Conservation (phyloP, 2,113 vertebrate genomes). For the Saccopteryx bilineata region DNA sequence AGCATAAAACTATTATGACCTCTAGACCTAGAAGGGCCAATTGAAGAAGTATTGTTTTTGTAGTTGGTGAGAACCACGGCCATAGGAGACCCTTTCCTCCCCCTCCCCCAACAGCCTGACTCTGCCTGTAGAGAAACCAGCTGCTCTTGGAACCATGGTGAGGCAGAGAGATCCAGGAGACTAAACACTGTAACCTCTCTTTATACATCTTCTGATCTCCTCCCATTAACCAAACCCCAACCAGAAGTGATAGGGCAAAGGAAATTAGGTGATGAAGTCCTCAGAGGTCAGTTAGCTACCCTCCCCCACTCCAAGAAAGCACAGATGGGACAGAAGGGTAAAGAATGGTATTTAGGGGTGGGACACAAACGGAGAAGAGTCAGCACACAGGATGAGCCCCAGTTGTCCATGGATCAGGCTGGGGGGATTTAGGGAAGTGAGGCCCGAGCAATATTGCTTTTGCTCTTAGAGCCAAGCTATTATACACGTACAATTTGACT, state of each 20-base stretch:
- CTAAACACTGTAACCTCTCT: not conserved
- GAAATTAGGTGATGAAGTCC: not conserved
- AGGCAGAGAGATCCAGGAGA: not conserved
- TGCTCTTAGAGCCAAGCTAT: not conserved
- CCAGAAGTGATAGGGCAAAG: not conserved
- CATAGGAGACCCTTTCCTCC: not conserved
- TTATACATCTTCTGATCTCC: not conserved
- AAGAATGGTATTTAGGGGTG: not conserved
- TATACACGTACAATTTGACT: not conserved
- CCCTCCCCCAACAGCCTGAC: not conserved
- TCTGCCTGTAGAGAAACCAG: not conserved
- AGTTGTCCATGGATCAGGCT: not conserved
- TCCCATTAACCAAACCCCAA: not conserved
- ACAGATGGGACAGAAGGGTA: not conserved
- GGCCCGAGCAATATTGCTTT: not conserved
- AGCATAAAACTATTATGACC: not conserved
- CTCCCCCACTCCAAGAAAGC: not conserved
- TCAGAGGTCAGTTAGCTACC: not conserved
- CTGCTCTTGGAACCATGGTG: not conserved
- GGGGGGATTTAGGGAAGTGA: not conserved
- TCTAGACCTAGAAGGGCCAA: not conserved
- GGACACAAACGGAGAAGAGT: not conserved
- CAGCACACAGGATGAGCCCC: not conserved
- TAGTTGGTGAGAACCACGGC: not conserved
- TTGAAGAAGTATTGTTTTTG: not conserved